These are phyloP conservation scores for Cossypha caffra DNA, from an alignment of 2,797 vertebrate species.

Conservation along the genomic window DNA sequence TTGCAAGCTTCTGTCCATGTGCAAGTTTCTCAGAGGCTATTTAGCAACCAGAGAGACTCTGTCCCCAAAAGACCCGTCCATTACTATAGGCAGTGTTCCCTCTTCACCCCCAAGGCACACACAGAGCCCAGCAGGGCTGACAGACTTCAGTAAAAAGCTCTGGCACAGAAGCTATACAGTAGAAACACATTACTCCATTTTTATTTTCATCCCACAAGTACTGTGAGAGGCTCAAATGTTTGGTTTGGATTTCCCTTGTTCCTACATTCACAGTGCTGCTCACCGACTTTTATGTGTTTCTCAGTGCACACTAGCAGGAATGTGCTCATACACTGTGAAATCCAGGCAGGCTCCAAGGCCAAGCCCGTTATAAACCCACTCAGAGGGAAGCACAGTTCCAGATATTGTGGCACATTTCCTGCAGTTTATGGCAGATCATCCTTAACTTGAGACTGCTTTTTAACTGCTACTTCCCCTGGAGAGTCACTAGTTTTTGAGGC, in stretches of 20 bases:
- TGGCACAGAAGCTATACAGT: neutral
- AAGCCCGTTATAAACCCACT: rapidly evolving
- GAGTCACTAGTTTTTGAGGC: neutral
- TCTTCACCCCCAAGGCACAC: rapidly evolving
- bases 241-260: neutral
- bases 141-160: neutral
- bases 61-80: rapidly evolving
- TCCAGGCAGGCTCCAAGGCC: neutral
- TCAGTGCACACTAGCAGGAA: rapidly evolving
- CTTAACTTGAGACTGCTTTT: neutral
- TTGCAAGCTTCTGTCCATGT: rapidly evolving
- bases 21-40: neutral
- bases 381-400: neutral
- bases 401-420: slow-evolving; percentile 31
- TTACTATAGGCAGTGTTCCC: neutral
- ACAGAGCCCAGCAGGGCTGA: neutral
- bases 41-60: neutral
- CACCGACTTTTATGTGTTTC: neutral
- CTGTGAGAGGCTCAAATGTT: neutral
- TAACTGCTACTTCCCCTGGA: neutral
- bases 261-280: rapidly evolving
- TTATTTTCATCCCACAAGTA: neutral
- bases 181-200: neutral
- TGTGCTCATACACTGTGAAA: neutral
- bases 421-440: neutral